A percentile compares a stretch with the other conserved stretches of the same genome.
Conservation (phyloP, 2,888 invertebrate genomes). For the Aleiodes testaceus region DNA sequence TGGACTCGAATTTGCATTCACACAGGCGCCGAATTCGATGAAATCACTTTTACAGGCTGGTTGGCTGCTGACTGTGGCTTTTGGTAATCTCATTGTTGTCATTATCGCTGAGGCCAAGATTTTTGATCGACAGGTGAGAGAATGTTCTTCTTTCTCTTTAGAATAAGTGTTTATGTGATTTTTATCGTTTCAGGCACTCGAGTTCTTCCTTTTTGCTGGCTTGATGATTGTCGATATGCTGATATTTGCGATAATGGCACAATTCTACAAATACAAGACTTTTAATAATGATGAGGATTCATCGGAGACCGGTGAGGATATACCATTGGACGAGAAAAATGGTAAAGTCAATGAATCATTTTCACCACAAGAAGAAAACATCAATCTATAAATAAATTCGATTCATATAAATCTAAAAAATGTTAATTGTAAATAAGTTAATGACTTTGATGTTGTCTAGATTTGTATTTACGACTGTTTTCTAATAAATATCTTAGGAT, state of each 20-base stretch:
- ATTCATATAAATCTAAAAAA: slow-evolving; percentile 1
- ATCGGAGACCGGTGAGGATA: slow-evolving; percentile 21
- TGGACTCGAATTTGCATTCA: slow-evolving; percentile 95
- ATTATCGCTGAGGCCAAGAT: slow-evolving; percentile 87
- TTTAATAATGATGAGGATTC: slow-evolving; percentile 40
- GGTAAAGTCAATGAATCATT: slow-evolving; percentile 44
- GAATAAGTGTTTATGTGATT: slow-evolving; percentile 9
- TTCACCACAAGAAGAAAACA: slow-evolving; percentile 25
- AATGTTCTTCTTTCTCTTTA: neutral
- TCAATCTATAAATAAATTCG: neutral
- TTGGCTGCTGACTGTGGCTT: slow-evolving; percentile 93
- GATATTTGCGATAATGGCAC: slow-evolving; percentile 86
- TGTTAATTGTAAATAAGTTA: slow-evolving; percentile 18
- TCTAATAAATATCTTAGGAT: too few species aligned
- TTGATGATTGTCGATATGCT: slow-evolving; percentile 89
- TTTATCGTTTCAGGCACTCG: slow-evolving; percentile 79
- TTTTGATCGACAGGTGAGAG: slow-evolving; percentile 83
- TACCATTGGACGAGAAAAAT: slow-evolving; percentile 45
- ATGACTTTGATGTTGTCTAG: neutral
- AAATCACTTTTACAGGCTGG: slow-evolving; percentile 94
- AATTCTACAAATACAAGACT: slow-evolving; percentile 83
- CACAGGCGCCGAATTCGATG: slow-evolving; percentile 94
- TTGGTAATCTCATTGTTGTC: slow-evolving; percentile 95
- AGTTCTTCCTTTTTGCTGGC: slow-evolving; percentile 90
- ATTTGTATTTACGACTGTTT: too few species aligned